A percentile compares a stretch with the other conserved stretches of the same genome.
phyloP scores from a whole-genome alignment of 2,888 invertebrate species.

The Clivina fossor region DNA sequence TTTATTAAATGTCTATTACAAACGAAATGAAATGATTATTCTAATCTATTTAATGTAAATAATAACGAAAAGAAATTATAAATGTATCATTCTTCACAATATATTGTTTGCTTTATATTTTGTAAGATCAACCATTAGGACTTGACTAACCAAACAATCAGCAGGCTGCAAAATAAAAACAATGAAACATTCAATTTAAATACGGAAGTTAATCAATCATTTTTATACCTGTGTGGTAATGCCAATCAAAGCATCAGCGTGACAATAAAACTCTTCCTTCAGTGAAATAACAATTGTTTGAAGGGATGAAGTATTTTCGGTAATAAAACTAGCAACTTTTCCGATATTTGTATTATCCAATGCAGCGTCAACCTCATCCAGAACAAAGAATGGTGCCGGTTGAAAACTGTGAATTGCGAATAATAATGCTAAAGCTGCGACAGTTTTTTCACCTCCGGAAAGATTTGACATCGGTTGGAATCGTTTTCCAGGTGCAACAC shows the following conservation, averaged over 20 bases:
- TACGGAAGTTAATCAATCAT: slow-evolving; percentile 8
- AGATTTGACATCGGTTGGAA: slow-evolving; percentile 99
- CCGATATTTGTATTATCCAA: slow-evolving; percentile 99
- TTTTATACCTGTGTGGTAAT: slow-evolving; percentile 89
- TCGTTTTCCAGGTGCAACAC: slow-evolving; percentile 98
- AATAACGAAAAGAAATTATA: neutral
- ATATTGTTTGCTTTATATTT: too few species aligned
- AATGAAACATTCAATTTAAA: slow-evolving; percentile 4
- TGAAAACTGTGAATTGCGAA: slow-evolving; percentile 98
- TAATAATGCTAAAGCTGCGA: slow-evolving; percentile 94
- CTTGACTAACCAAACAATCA: slow-evolving; percentile 90
- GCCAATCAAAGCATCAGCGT: slow-evolving; percentile 95
- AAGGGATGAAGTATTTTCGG: slow-evolving; percentile 82
- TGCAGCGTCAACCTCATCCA: slow-evolving; percentile 99
- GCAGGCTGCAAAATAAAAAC: slow-evolving; percentile 68
- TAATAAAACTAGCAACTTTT: slow-evolving; percentile 97
- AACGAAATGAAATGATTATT: neutral
- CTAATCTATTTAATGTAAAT: neutral
- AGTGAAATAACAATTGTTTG: slow-evolving; percentile 99
- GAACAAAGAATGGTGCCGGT: slow-evolving; percentile 98
- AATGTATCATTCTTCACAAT: too few species aligned
- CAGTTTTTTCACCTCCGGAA: slow-evolving; percentile 98
- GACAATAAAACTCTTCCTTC: slow-evolving; percentile 99
- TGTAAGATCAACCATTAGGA: slow-evolving; percentile 82
- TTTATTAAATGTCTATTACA: neutral